Evolutionary conservation across 1,140 invertebrate genomes (phyloP).

Genomic region (Brachionus angularis): DNA sequence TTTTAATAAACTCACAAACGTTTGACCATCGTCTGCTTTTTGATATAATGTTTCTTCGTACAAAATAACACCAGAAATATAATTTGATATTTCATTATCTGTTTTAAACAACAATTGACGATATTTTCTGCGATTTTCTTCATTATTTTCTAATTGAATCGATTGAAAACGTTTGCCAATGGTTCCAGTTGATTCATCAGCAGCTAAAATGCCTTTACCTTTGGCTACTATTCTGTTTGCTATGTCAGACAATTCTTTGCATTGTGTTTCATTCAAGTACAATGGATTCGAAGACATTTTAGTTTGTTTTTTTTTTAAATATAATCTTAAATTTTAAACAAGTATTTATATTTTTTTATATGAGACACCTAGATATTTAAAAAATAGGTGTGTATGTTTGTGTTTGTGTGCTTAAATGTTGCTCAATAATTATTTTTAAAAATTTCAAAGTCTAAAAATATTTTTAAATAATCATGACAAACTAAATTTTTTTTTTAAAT

Average conservation of each 20-base stretch:
- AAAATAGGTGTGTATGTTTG: too few relatives aligned
- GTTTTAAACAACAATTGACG: constrained; percentile 83
- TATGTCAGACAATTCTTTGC: constrained; percentile 80
- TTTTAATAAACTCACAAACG: constrained; percentile 58
- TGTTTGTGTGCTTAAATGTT: too few relatives aligned
- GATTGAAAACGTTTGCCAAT: constrained; percentile 59
- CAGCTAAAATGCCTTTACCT: constrained; percentile 71
- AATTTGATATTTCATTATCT: constrained; percentile 52
- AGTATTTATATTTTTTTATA: too few relatives aligned
- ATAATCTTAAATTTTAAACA: too few relatives aligned
- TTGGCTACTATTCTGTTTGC: constrained; percentile 81
- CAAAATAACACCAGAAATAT: constrained; percentile 65
- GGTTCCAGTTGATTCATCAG: constrained; percentile 63
- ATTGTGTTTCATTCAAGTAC: constrained; percentile 67
- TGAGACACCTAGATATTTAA: too few relatives aligned
- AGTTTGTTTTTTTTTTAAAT: constrained; percentile 1
- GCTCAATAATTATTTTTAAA: too few relatives aligned
- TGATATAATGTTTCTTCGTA: constrained; percentile 98
- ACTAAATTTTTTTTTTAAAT: too few relatives aligned
- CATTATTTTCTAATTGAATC: constrained; percentile 63
- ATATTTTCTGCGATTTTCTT: constrained; percentile 74
- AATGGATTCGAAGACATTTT: constrained; percentile 40
- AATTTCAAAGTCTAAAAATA: too few relatives aligned
- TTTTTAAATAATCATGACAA: too few relatives aligned
- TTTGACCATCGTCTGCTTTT: constrained; percentile 61